Conservation (phyloP, 2,113 vertebrate genomes). For the Seriola dumerili region DNA sequence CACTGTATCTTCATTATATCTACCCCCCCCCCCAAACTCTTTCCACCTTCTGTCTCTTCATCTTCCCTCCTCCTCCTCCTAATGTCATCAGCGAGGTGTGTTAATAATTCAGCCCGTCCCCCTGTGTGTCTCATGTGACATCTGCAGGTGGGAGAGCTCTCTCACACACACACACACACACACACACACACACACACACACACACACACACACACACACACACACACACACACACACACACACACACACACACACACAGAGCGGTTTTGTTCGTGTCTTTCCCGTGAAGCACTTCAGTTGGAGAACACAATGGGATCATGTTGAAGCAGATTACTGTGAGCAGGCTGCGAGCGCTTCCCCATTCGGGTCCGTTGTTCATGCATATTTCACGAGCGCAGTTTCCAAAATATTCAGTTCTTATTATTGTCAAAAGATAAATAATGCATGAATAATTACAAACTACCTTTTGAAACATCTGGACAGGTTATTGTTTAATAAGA, state of each 20-base stretch:
- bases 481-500: not conserved
- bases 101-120: constrained; percentile 55
- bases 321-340: constrained; percentile 38
- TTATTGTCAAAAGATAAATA: constrained; percentile 11
- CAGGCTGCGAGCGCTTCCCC: constrained; percentile 33
- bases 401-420: constrained; percentile 1
- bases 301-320: constrained; percentile 56
- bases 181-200: no score
- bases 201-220: no score
- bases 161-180: not conserved
- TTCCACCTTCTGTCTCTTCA: constrained; percentile 1
- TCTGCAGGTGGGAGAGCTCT: constrained; percentile 62
- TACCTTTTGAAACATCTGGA: not conserved
- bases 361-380: not conserved
- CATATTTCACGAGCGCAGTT: constrained; percentile 37
- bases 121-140: constrained; percentile 46
- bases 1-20: not conserved
- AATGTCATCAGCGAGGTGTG: constrained; percentile 22
- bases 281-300: constrained; percentile 47
- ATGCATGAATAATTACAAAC: not conserved
- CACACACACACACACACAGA: not conserved
- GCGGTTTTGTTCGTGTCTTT: constrained; percentile 51
- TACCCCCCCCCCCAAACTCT: not conserved
- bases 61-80: not conserved
- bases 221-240: no score